Percentiles rank a stretch among this genome's conserved stretches.
phyloP scores from a whole-genome alignment of 1,140 invertebrate species.

The Drosophila melanica region DNA sequence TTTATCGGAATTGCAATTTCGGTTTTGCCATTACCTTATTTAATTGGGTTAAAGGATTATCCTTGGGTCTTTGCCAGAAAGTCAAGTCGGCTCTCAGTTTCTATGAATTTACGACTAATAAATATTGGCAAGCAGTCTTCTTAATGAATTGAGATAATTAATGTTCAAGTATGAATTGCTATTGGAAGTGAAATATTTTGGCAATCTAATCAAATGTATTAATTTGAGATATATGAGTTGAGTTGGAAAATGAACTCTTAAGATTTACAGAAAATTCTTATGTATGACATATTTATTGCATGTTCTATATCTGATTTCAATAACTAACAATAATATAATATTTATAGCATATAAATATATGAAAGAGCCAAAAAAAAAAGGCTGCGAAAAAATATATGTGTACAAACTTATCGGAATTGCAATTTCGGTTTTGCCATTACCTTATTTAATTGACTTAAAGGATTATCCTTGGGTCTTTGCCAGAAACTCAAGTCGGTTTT shows the following conservation, averaged over 20 bases:
- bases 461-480: background rate
- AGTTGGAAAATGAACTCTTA: too few relatives aligned
- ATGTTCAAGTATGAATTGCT: background rate
- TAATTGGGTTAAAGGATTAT: conserved; percentile 23
- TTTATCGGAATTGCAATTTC: conserved; percentile 11
- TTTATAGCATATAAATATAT: too few relatives aligned
- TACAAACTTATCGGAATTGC: background rate
- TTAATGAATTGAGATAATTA: background rate
- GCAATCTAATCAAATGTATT: background rate
- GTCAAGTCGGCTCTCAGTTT: background rate
- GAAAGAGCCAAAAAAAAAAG: too few relatives aligned
- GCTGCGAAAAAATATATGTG: too few relatives aligned
- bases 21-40: conserved; percentile 16
- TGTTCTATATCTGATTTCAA: too few relatives aligned
- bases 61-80: background rate
- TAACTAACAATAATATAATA: too few relatives aligned
- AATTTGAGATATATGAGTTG: too few relatives aligned
- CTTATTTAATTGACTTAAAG: conserved; percentile 25
- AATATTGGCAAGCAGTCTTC: background rate
- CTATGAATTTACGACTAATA: background rate
- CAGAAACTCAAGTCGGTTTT: background rate
- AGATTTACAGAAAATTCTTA: too few relatives aligned
- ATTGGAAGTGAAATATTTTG: background rate
- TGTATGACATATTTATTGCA: too few relatives aligned
- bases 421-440: conserved; percentile 22